phyloP scores from a whole-genome alignment of 2,113 vertebrate species.

The Mesitornis unicolor region DNA sequence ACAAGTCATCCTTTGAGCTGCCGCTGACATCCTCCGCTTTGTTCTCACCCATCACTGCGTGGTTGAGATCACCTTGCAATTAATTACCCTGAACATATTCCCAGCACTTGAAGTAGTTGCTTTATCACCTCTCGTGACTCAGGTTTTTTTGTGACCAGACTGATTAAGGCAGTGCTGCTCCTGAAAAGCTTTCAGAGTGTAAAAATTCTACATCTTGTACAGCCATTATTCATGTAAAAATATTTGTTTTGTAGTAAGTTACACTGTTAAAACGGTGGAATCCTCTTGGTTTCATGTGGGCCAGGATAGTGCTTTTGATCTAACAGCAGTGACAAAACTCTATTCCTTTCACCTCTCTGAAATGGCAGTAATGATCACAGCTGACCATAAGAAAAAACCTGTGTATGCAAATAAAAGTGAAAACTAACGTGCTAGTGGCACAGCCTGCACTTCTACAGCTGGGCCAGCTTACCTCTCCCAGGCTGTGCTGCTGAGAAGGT shows the following conservation, averaged over 20 bases:
- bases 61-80: not conserved
- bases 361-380: not conserved
- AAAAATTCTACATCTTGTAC: not conserved
- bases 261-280: not conserved
- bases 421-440: not conserved
- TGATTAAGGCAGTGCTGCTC: not conserved
- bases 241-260: not conserved
- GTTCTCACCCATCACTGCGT: not conserved
- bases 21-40: not conserved
- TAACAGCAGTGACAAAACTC: not conserved
- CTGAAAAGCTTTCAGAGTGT: not conserved
- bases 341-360: not conserved
- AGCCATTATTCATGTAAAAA: not conserved
- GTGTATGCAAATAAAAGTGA: not conserved
- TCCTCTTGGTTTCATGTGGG: not conserved
- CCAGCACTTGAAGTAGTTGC: fast-evolving
- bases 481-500: not conserved
- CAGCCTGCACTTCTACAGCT: not conserved
- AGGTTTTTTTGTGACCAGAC: not conserved
- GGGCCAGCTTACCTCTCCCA: not conserved
- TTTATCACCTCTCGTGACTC: not conserved
- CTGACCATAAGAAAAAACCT: not conserved
- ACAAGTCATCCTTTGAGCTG: not conserved
- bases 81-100: not conserved
- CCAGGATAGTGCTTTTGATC: not conserved